phyloP scores from a whole-genome alignment of 2,888 invertebrate species.

The Andrena flavipes region DNA sequence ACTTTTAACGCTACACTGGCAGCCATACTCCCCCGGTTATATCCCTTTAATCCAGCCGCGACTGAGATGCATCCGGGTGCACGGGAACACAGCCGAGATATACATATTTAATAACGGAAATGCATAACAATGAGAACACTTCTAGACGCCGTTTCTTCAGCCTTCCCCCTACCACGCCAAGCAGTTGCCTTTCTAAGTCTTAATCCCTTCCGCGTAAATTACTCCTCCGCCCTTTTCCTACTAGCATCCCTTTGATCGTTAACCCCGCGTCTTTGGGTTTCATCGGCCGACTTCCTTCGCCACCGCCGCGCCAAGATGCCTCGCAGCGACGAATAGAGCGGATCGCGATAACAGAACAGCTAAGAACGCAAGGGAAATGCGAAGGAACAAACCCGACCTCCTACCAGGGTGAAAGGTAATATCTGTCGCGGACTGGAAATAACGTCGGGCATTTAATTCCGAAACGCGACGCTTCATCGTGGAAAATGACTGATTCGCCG shows the following conservation, averaged over 20 bases:
- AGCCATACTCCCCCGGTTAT: constrained; percentile 41
- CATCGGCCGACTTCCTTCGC: constrained; percentile 19
- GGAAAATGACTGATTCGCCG: neutral
- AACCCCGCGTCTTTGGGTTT: constrained; percentile 7
- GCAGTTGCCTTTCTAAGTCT: constrained; percentile 13
- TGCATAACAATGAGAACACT: constrained; percentile 68
- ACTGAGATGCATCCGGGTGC: constrained; percentile 43
- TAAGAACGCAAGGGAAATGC: neutral
- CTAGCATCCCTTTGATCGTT: constrained; percentile 12
- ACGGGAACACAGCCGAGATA: constrained; percentile 39
- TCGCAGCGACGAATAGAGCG: neutral
- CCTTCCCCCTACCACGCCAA: neutral
- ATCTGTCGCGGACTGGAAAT: neutral
- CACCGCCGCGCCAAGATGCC: constrained; percentile 1
- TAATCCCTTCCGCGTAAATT: constrained; percentile 47
- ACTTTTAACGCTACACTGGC: constrained; percentile 56
- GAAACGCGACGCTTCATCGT: neutral
- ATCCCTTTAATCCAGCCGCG: constrained; percentile 62
- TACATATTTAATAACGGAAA: constrained; percentile 71
- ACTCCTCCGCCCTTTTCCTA: neutral
- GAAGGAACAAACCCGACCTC: neutral
- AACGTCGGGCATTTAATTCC: neutral
- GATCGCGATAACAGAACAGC: neutral
- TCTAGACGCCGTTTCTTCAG: constrained; percentile 52
- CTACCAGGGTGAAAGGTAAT: neutral